Conservation (phyloP, 1,140 invertebrate species). For the Polyergus mexicanus region DNA sequence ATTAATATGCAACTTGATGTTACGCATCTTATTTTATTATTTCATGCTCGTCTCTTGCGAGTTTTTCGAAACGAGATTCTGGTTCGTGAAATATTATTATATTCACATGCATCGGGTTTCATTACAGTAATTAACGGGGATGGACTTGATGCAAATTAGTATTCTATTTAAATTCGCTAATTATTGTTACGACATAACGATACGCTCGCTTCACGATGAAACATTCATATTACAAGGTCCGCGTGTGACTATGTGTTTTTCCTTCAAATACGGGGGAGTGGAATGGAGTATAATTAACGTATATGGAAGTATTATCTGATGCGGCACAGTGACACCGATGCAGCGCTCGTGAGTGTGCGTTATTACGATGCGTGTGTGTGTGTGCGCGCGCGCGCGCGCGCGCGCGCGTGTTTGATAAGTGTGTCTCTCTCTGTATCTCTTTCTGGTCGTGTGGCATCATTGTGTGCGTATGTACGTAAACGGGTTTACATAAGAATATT, state of each 20-base stretch:
- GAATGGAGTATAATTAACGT: conserved; percentile 58
- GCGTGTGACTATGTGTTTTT: conserved; percentile 39
- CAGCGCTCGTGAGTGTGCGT: conserved; percentile 7
- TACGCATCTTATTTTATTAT: conserved; percentile 16
- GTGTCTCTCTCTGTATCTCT: background rate
- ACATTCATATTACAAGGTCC: conserved; percentile 33
- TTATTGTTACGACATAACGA: conserved; percentile 58
- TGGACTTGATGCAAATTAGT: conserved; percentile 50
- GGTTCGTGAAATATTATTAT: conserved; percentile 56
- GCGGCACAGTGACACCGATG: conserved; percentile 57
- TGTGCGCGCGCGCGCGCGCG: no score
- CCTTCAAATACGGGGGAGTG: conserved; percentile 27
- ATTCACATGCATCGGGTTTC: conserved; percentile 47
- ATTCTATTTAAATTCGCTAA: conserved; percentile 62
- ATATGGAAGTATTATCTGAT: conserved; percentile 59
- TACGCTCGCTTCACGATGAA: conserved; percentile 46
- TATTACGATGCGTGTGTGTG: background rate
- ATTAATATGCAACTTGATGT: conserved; percentile 26
- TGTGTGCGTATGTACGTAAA: background rate
- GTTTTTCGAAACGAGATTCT: conserved; percentile 36
- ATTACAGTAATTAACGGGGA: conserved; percentile 56
- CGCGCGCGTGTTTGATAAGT: no score
- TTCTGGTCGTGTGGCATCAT: background rate
- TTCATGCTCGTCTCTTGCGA: background rate
- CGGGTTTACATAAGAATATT: conserved; percentile 39